phyloP scores from a whole-genome alignment of 2,113 vertebrate species.

The Syrrhaptes paradoxus region DNA sequence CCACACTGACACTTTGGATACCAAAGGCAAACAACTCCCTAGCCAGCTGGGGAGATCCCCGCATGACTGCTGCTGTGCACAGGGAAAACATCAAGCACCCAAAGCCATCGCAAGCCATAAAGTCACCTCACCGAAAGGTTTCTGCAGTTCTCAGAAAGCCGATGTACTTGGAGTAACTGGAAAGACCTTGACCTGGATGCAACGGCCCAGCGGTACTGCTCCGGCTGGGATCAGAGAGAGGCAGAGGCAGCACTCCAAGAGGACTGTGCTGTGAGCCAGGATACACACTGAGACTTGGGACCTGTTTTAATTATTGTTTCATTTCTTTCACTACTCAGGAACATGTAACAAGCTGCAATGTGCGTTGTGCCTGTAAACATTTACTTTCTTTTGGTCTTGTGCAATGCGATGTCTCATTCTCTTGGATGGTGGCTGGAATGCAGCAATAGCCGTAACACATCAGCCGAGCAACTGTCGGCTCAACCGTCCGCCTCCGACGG shows the following conservation, averaged over 20 bases:
- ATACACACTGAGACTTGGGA: slow-evolving; percentile 71
- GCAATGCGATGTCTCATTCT: slow-evolving; percentile 60
- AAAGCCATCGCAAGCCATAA: neutral
- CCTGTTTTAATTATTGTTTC: slow-evolving; percentile 70
- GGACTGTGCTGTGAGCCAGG: neutral
- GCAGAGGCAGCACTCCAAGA: slow-evolving; percentile 45
- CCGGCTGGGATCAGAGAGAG: slow-evolving; percentile 42
- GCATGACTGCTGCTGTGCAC: neutral
- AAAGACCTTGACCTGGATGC: slow-evolving; percentile 60
- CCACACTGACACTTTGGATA: neutral
- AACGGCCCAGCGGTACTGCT: slow-evolving; percentile 49
- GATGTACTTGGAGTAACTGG: slow-evolving; percentile 30
- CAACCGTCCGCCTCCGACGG: neutral
- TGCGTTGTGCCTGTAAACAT: slow-evolving; percentile 69
- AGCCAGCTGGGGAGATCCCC: neutral
- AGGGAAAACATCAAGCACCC: neutral
- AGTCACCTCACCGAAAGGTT: neutral
- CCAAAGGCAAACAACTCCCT: neutral
- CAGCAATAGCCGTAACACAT: slow-evolving; percentile 41
- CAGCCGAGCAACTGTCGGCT: neutral
- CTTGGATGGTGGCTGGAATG: slow-evolving; percentile 63
- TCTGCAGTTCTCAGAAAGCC: slow-evolving; percentile 60
- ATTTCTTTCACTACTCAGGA: slow-evolving; percentile 67
- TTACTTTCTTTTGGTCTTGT: slow-evolving; percentile 66
- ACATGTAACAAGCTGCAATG: slow-evolving; percentile 67